Evolutionary conservation across 2,113 vertebrate species (phyloP).

Genomic region (Rattus norvegicus): DNA sequence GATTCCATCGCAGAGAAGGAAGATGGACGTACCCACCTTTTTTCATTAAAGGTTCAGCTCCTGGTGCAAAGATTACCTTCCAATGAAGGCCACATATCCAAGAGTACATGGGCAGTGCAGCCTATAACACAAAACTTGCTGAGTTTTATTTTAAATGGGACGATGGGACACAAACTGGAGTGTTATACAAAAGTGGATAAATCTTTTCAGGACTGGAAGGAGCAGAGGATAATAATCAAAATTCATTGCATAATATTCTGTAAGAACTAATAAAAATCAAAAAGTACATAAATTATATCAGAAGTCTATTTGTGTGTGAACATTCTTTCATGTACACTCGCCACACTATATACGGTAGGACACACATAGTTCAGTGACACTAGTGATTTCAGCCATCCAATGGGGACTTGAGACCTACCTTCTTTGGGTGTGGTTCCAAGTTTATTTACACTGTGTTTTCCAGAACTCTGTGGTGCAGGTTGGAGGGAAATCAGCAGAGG

Average conservation of each 20-base stretch:
- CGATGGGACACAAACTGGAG: rapidly evolving
- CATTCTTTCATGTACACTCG: neutral
- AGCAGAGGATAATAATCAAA: neutral
- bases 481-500: neutral
- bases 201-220: neutral
- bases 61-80: neutral
- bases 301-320: neutral
- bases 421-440: too few species aligned
- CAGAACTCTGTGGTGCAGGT: neutral
- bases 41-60: neutral
- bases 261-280: neutral
- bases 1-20: neutral
- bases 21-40: rapidly evolving
- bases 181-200: too few species aligned
- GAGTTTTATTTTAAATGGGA: neutral
- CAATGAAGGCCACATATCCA: neutral
- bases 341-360: neutral
- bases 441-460: neutral
- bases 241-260: neutral
- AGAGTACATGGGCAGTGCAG: neutral
- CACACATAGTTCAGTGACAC: neutral
- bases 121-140: neutral
- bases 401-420: neutral
- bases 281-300: neutral
- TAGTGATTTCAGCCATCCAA: neutral